Conservation (phyloP, 2,888 invertebrate genomes). For the Metellina segmentata region DNA sequence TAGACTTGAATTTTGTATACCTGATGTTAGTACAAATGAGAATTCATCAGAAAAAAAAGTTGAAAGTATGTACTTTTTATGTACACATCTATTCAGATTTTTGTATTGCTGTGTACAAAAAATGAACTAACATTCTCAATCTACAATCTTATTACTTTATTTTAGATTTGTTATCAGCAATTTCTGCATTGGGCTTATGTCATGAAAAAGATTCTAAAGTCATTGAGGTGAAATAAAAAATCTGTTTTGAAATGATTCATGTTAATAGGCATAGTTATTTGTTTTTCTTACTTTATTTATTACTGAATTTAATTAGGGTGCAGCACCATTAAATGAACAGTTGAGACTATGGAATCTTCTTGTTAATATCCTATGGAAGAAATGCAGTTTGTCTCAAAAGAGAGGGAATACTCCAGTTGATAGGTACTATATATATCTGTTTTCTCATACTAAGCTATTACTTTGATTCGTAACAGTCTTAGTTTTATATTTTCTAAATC, state of each 20-base stretch:
- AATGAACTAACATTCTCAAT: background rate
- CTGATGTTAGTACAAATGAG: background rate
- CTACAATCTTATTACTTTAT: background rate
- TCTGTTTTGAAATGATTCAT: background rate
- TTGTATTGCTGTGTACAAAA: background rate
- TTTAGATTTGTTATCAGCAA: conserved; percentile 14
- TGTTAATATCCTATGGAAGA: conserved; percentile 32
- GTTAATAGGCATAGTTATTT: background rate
- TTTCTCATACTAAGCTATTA: background rate
- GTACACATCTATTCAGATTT: background rate
- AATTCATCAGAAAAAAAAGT: conserved; percentile 31
- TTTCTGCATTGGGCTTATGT: conserved; percentile 30
- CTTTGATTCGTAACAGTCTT: background rate
- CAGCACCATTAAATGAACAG: conserved; percentile 35
- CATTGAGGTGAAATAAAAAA: conserved; percentile 29
- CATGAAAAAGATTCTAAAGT: conserved; percentile 1
- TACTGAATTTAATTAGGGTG: conserved; percentile 18
- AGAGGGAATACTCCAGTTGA: background rate
- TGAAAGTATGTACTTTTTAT: conserved; percentile 34
- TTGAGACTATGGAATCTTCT: conserved; percentile 29
- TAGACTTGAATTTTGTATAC: conserved; percentile 19
- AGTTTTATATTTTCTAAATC: background rate
- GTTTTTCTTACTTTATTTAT: background rate
- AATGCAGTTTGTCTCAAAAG: background rate
- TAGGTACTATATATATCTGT: background rate